Evolutionary conservation across 2,888 invertebrate species (phyloP).

Genomic region (Chrysolina oricalcia): DNA sequence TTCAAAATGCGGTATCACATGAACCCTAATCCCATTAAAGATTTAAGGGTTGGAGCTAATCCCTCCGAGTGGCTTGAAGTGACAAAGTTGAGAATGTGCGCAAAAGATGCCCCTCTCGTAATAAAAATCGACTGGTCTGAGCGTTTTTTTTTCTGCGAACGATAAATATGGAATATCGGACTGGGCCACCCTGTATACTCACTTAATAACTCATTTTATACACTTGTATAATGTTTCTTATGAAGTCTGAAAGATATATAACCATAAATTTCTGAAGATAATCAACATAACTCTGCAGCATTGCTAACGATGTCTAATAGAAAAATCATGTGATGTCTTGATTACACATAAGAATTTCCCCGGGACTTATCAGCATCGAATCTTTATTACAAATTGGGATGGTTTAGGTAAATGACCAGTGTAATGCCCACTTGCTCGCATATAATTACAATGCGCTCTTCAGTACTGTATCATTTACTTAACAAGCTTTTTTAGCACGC

Average conservation of each 20-base stretch:
- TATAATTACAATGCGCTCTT: conserved; percentile 44
- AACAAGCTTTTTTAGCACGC: conserved; percentile 53
- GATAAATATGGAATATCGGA: too few species aligned
- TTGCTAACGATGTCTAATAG: conserved; percentile 2
- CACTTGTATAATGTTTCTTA: background rate
- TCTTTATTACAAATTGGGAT: conserved; percentile 42
- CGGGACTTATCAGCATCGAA: conserved; percentile 33
- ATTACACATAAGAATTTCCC: conserved; percentile 38
- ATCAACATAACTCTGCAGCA: background rate
- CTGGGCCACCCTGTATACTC: too few species aligned
- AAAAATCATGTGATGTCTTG: conserved; percentile 38
- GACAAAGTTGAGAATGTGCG: too few species aligned
- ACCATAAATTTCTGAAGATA: background rate
- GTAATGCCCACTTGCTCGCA: conserved; percentile 37
- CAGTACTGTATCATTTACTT: conserved; percentile 46
- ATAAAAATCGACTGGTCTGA: too few species aligned
- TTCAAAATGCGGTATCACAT: too few species aligned
- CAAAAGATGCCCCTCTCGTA: too few species aligned
- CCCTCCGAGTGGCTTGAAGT: too few species aligned
- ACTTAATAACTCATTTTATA: background rate
- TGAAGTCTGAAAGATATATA: background rate
- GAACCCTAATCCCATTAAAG: too few species aligned
- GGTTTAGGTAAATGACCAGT: conserved; percentile 33
- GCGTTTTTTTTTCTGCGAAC: too few species aligned
- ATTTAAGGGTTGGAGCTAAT: too few species aligned